phyloP scores from a whole-genome alignment of 2,888 invertebrate species.

The Apotomis betuletana region DNA sequence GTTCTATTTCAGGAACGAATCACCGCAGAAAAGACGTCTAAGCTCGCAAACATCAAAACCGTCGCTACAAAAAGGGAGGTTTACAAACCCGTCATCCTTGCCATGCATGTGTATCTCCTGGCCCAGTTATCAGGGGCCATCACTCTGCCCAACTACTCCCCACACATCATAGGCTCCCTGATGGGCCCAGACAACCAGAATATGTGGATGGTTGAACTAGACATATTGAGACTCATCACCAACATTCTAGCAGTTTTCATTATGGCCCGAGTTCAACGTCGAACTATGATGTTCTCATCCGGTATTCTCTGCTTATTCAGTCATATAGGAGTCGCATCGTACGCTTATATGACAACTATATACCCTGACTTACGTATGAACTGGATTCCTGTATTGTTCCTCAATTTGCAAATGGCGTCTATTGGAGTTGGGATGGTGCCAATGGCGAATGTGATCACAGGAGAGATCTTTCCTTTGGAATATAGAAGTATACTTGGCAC shows the following conservation, averaged over 20 bases:
- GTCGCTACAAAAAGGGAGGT: conserved; percentile 58
- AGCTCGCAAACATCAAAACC: conserved; percentile 48
- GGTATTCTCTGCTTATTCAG: conserved; percentile 75
- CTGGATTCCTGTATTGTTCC: conserved; percentile 60
- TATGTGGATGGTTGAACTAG: conserved; percentile 80
- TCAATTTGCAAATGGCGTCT: conserved; percentile 70
- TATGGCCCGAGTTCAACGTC: conserved; percentile 75
- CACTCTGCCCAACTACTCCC: conserved; percentile 83
- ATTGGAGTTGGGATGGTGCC: conserved; percentile 78
- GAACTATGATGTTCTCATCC: conserved; percentile 78
- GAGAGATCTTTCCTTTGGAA: conserved; percentile 82
- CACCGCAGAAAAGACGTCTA: conserved; percentile 51
- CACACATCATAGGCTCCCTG: conserved; percentile 74
- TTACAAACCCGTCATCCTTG: conserved; percentile 70
- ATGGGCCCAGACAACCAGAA: conserved; percentile 78
- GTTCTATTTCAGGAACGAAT: conserved; percentile 45
- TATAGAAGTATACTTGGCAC: conserved; percentile 81
- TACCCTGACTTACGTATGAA: not conserved
- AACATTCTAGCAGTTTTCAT: conserved; percentile 78
- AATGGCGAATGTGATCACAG: conserved; percentile 84
- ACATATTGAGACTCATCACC: conserved; percentile 75
- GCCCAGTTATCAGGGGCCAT: conserved; percentile 84
- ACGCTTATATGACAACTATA: conserved; percentile 50
- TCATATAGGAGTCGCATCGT: conserved; percentile 66
- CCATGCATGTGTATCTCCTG: conserved; percentile 79